Evolutionary conservation across 2,113 vertebrate species (phyloP), one percentile per base, ranked within the genome.

Genomic region (Cisticola juncidis): DNA sequence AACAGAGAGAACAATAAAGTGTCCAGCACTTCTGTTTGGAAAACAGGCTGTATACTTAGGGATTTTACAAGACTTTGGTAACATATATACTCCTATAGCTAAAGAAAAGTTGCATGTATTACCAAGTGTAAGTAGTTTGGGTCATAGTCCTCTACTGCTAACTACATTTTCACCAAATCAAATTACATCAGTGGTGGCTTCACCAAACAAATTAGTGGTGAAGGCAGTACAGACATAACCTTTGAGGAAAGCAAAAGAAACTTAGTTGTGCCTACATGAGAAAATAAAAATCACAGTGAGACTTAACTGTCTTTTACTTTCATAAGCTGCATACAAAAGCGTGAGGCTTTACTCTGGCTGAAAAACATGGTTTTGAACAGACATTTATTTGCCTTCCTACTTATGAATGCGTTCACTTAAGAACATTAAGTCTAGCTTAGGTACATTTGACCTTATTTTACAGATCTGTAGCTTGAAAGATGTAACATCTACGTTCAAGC

Each of bases 381-480:
- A 48, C 11, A 29, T 42, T 74, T 71, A 62, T 87, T 90, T 90
- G 42, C 61, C 53, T 81, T 91, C 28, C 38, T 81, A 64, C 29
- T 89, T 42, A 81, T 20, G 12, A 76, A n/a, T 35, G 24, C 56
- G 7, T 81, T 92, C 16, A 16, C 77, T 85, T 81, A 76, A 94
- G 76, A 97, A 93, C 72, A 64, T 84, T 77, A 94, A 86, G 80
- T 83, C 31, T 50, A 65, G 77, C 92, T 92, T 72, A 94, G 88
- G 44, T 90, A 86, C 51, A 65, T 92, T 87, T 89, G 68, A 95
- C 66, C 40, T 76, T 76, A 93, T 81, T 84, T 40, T 68, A 92
- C 66, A 89, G 76, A 88, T 79, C 68, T 68, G 79, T 89, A 61
- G 28, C 48, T 88, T 83, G 73, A 89, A 94, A 79, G 38, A 51